Evolutionary conservation across 2,888 invertebrate species (phyloP).

Genomic region (Thereva unica): DNA sequence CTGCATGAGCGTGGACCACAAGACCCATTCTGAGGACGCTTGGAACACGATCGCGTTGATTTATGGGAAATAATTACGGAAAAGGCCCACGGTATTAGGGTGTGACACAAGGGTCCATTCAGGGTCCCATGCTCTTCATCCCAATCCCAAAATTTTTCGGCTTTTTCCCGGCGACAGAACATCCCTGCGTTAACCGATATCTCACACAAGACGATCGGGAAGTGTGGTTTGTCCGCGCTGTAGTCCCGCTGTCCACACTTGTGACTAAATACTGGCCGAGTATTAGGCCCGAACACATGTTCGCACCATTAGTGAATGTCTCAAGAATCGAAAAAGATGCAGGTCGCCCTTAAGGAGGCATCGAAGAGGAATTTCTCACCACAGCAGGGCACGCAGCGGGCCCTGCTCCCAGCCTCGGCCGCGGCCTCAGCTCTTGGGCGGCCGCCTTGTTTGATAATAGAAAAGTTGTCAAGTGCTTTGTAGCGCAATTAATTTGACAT

Average conservation of each 20-base stretch:
- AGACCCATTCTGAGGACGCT: conserved; percentile 21
- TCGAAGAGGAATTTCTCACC: conserved; percentile 10
- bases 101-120: conserved; percentile 36
- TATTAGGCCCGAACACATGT: too few species aligned
- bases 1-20: conserved; percentile 4
- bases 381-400: conserved; percentile 3
- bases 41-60: conserved; percentile 38
- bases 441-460: conserved; percentile 31
- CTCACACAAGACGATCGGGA: too few species aligned
- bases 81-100: conserved; percentile 37
- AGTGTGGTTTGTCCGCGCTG: too few species aligned
- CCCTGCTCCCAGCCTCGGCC: conserved; percentile 5
- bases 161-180: background rate
- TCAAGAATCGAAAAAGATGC: too few species aligned
- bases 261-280: too few species aligned
- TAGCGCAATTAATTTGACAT: conserved; percentile 41
- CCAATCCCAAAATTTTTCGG: conserved; percentile 14
- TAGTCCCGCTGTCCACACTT: too few species aligned
- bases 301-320: too few species aligned
- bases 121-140: conserved; percentile 23
- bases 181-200: too few species aligned
- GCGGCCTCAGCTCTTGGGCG: conserved; percentile 24
- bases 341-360: too few species aligned
- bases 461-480: conserved; percentile 41
- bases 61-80: conserved; percentile 39